Percentiles rank a stretch among this genome's conserved stretches.
phyloP scores from a whole-genome alignment of 2,888 invertebrate genomes.

The Torymus aiolomorphi region DNA sequence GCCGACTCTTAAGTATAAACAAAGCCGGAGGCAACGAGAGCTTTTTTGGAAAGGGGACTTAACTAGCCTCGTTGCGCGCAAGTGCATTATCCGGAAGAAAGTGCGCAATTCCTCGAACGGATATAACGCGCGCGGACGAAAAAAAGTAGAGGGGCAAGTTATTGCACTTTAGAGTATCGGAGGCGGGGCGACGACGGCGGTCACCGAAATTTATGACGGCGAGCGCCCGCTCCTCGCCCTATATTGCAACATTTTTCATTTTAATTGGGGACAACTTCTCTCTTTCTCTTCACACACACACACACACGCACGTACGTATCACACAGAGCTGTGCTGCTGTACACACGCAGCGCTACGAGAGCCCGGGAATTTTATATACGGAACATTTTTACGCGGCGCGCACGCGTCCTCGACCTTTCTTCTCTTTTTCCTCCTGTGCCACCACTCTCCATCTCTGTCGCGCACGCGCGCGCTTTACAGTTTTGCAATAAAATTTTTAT shows the following conservation, averaged over 20 bases:
- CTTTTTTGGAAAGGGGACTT: too few relatives aligned
- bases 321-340: background rate
- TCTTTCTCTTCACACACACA: background rate
- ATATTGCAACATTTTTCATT: slow-evolving; percentile 29
- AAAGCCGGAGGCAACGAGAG: too few relatives aligned
- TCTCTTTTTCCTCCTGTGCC: too few relatives aligned
- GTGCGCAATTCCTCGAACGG: too few relatives aligned
- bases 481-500: slow-evolving; percentile 15
- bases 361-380: background rate
- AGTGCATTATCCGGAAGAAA: too few relatives aligned
- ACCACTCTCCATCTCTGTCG: too few relatives aligned
- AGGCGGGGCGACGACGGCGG: too few relatives aligned
- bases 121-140: too few relatives aligned
- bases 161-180: slow-evolving; percentile 10
- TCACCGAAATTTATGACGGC: slow-evolving; percentile 7
- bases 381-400: slow-evolving; percentile 4
- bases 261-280: slow-evolving; percentile 14
- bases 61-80: too few relatives aligned
- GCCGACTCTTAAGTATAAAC: background rate
- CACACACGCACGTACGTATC: too few relatives aligned
- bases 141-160: background rate
- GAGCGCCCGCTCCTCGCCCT: background rate
- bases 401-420: background rate
- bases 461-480: too few relatives aligned
- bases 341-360: background rate